Conservation (phyloP, 2,888 invertebrate genomes). For the Magallana nippona region DNA sequence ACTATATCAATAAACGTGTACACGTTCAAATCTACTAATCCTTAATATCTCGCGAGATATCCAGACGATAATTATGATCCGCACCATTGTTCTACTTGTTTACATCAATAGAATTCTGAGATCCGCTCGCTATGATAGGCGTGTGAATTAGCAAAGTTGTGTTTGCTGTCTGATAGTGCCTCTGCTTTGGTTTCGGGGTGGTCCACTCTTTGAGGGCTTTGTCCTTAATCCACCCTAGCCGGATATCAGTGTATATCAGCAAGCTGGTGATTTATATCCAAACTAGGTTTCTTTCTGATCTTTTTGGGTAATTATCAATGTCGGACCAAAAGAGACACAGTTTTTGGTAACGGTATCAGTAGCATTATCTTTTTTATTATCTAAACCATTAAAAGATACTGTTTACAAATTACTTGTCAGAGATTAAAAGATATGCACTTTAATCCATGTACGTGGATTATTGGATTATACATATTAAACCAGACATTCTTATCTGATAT, state of each 20-base stretch:
- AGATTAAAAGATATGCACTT: too few relatives aligned
- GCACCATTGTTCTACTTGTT: slow-evolving; percentile 1
- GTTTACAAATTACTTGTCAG: too few relatives aligned
- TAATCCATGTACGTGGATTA: too few relatives aligned
- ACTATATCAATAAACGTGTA: background rate
- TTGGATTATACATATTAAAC: too few relatives aligned
- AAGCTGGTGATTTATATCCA: background rate
- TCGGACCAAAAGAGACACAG: background rate
- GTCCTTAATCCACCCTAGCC: slow-evolving; percentile 21
- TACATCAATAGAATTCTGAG: background rate
- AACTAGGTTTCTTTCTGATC: background rate
- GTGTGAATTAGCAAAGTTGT: background rate
- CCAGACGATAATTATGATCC: background rate
- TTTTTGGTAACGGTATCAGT: background rate
- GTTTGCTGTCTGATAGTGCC: background rate
- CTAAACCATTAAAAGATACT: background rate
- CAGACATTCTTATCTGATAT: too few relatives aligned
- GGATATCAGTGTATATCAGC: slow-evolving; percentile 3
- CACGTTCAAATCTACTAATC: background rate
- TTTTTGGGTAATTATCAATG: background rate
- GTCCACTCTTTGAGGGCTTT: background rate
- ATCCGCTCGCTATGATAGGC: slow-evolving; percentile 13
- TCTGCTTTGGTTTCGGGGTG: slow-evolving; percentile 14
- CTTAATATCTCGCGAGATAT: background rate
- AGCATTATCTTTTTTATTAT: background rate